phyloP scores from a whole-genome alignment of 1,140 invertebrate species.

The Arctopsyche grandis region DNA sequence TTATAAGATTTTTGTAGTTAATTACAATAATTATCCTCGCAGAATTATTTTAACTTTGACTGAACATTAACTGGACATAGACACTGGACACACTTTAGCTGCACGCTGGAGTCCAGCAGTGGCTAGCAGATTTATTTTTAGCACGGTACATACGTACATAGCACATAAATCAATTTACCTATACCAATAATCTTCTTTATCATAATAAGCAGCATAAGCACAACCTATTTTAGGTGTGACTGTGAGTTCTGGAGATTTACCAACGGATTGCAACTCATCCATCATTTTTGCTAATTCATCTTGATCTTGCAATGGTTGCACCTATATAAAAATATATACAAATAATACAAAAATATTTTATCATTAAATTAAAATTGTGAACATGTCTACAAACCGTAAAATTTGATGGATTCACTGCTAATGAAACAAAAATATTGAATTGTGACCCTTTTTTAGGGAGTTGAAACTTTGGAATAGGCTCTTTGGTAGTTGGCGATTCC shows the following conservation, averaged over 20 bases:
- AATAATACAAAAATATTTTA: not conserved
- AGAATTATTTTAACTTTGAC: not conserved
- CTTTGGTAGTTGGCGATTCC: not conserved
- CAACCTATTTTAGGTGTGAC: slow-evolving; percentile 61
- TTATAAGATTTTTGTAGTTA: no score
- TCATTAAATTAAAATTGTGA: not conserved
- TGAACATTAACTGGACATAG: no score
- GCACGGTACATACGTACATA: no score
- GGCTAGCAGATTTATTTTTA: no score
- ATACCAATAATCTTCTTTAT: slow-evolving; percentile 67
- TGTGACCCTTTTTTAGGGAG: slow-evolving; percentile 61
- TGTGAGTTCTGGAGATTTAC: slow-evolving; percentile 59
- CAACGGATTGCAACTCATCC: slow-evolving; percentile 63
- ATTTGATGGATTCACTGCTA: slow-evolving; percentile 70
- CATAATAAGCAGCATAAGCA: slow-evolving; percentile 68
- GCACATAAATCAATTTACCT: slow-evolving; percentile 60
- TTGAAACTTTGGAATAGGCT: slow-evolving; percentile 18
- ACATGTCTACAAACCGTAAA: slow-evolving; percentile 61
- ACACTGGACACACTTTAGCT: no score
- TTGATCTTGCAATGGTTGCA: slow-evolving; percentile 61
- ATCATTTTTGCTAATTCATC: slow-evolving; percentile 65
- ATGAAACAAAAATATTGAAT: slow-evolving; percentile 69
- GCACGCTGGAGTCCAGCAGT: no score
- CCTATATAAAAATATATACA: slow-evolving; percentile 54
- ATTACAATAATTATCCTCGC: not conserved